phyloP scores from a whole-genome alignment of 2,797 vertebrate species.

The Notoglanidium macrostoma region DNA sequence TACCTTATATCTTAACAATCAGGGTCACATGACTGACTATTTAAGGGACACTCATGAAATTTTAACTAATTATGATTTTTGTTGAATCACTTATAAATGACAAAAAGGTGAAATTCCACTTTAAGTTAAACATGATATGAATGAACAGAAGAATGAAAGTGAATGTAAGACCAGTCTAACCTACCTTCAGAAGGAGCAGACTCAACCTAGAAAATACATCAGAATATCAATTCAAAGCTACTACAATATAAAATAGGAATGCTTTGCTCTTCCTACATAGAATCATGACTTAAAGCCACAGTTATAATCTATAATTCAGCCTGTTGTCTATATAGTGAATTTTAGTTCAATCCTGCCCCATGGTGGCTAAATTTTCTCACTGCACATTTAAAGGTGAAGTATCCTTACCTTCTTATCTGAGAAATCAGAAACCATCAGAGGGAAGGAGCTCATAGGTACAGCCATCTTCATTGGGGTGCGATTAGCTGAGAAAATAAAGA shows the following conservation, averaged over 20 bases:
- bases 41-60: neutral
- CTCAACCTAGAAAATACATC: neutral
- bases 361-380: neutral
- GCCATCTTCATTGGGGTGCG: constrained; percentile 61
- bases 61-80: neutral
- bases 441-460: constrained; percentile 60
- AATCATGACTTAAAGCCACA: neutral
- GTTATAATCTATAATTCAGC: neutral
- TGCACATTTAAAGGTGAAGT: constrained; percentile 9
- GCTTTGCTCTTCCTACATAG: neutral
- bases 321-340: too few relatives aligned
- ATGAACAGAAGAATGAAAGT: neutral
- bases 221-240: neutral
- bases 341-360: constrained; percentile 35
- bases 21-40: neutral
- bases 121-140: neutral
- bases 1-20: neutral
- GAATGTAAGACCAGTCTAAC: neutral
- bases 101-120: neutral
- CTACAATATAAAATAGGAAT: neutral
- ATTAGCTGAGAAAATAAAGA: constrained; percentile 32
- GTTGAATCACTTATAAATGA: neutral
- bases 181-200: constrained; percentile 42
- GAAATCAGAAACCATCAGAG: constrained; percentile 45
- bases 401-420: constrained; percentile 42